Percentiles rank a stretch among this genome's conserved stretches.
phyloP scores from a whole-genome alignment of 2,888 invertebrate genomes.

The Morpho achilles region DNA sequence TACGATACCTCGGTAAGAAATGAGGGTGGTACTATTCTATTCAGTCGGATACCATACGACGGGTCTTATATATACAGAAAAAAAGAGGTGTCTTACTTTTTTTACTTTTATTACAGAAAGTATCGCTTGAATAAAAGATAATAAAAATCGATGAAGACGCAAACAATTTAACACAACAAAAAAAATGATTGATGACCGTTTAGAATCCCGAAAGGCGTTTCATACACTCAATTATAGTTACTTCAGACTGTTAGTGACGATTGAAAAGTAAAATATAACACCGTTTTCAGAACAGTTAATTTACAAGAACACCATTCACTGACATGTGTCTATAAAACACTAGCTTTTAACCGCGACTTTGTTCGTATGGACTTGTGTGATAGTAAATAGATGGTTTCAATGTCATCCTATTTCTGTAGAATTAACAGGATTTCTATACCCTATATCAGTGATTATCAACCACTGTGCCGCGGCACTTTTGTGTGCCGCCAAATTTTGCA shows the following conservation, averaged over 20 bases:
- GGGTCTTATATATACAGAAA: not conserved
- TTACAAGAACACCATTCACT: not conserved
- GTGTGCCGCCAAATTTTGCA: too few species aligned
- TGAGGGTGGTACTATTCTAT: too few species aligned
- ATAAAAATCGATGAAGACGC: constrained; percentile 11
- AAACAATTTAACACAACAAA: constrained; percentile 21
- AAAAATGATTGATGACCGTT: constrained; percentile 29
- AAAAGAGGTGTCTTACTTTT: not conserved
- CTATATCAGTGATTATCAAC: too few species aligned
- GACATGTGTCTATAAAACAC: constrained; percentile 1
- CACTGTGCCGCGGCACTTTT: too few species aligned
- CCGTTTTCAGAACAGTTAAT: constrained; percentile 1
- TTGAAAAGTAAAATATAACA: constrained; percentile 6
- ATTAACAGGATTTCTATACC: too few species aligned
- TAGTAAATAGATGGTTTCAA: too few species aligned
- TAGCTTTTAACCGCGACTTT: too few species aligned
- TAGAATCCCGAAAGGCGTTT: constrained; percentile 15
- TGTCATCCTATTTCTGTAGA: too few species aligned
- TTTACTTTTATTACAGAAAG: constrained; percentile 16
- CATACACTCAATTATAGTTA: constrained; percentile 21
- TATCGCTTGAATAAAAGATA: constrained; percentile 8
- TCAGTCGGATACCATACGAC: too few species aligned
- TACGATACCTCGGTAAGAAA: too few species aligned
- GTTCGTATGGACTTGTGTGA: too few species aligned
- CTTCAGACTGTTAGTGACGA: constrained; percentile 7